Percentiles rank a stretch among this genome's conserved stretches.
These are phyloP conservation scores for Mimumesa dahlbomi DNA, from an alignment of 2,888 invertebrate species.

Conservation along the genomic window DNA sequence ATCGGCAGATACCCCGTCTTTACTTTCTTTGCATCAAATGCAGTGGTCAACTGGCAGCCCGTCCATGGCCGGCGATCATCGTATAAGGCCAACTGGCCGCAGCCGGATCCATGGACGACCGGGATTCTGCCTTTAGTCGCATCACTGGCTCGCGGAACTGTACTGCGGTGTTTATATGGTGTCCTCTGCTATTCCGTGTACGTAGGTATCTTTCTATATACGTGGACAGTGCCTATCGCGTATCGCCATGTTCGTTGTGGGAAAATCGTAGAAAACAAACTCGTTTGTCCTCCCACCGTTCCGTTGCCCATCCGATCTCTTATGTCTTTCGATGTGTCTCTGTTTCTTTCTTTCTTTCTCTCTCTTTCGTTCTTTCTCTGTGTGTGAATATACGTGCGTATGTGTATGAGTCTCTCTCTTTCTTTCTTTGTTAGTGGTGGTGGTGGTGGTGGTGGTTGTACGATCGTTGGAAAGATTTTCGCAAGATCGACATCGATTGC, in stretches of 20 bases:
- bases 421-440: too few species aligned
- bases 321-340: conserved; percentile 15
- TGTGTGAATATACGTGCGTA: not conserved
- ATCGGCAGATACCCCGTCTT: conserved; percentile 68
- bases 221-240: conserved; percentile 67
- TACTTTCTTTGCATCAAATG: conserved; percentile 77
- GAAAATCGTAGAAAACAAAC: conserved; percentile 79
- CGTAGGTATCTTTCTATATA: conserved; percentile 70
- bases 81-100: conserved; percentile 75
- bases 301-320: conserved; percentile 36
- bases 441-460: too few species aligned
- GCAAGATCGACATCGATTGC: conserved; percentile 3
- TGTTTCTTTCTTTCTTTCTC: conserved; percentile 10
- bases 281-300: conserved; percentile 64
- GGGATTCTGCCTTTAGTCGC: conserved; percentile 73
- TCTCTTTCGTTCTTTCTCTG: conserved; percentile 20
- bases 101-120: conserved; percentile 73
- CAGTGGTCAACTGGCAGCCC: conserved; percentile 66
- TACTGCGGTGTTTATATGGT: conserved; percentile 78
- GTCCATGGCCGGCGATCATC: conserved; percentile 65
- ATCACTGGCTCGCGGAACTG: conserved; percentile 68
- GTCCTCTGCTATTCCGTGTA: conserved; percentile 74
- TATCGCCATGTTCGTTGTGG: conserved; percentile 76
- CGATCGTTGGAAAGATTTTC: too few species aligned
- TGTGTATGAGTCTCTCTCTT: not conserved